Conservation (phyloP, 2,888 invertebrate genomes). For the Cryptocheilus praepositus region DNA sequence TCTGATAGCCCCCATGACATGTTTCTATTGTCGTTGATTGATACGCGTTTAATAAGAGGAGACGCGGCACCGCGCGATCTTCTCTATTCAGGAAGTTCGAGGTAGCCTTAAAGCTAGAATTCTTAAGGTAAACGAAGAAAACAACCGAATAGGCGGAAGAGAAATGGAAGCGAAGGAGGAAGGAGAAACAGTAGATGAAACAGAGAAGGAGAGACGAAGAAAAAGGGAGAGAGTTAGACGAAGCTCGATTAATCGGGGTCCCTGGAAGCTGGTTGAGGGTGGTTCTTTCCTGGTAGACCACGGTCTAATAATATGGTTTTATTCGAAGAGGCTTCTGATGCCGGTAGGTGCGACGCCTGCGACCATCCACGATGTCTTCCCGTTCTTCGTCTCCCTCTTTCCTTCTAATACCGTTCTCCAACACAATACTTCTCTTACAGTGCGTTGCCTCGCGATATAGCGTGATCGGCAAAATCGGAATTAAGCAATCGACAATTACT, state of each 20-base stretch:
- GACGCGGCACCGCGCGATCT: constrained; percentile 43
- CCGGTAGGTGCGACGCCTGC: constrained; percentile 60
- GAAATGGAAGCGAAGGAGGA: not conserved
- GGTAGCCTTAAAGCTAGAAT: constrained; percentile 38
- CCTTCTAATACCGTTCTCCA: constrained; percentile 30
- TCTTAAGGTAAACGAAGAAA: constrained; percentile 2
- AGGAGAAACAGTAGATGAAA: not conserved
- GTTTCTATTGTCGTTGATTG: constrained; percentile 62
- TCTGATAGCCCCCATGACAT: not conserved
- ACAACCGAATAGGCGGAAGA: not conserved
- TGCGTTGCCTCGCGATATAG: not conserved
- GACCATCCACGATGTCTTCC: constrained; percentile 55
- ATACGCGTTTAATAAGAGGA: constrained; percentile 73
- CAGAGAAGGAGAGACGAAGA: constrained; percentile 3
- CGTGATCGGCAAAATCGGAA: too few relatives aligned
- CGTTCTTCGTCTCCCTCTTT: constrained; percentile 34
- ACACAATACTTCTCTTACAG: not conserved
- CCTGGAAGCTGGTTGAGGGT: constrained; percentile 60
- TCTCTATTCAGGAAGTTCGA: constrained; percentile 52
- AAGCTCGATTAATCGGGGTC: constrained; percentile 56
- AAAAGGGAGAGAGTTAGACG: constrained; percentile 22
- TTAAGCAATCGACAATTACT: too few relatives aligned
- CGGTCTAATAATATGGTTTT: constrained; percentile 69
- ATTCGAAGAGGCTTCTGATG: constrained; percentile 65
- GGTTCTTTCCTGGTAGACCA: constrained; percentile 54